Percentiles rank a stretch among this genome's conserved stretches.
Evolutionary conservation across 2,113 vertebrate genomes (phyloP).

Genomic region (Podilymbus podiceps): DNA sequence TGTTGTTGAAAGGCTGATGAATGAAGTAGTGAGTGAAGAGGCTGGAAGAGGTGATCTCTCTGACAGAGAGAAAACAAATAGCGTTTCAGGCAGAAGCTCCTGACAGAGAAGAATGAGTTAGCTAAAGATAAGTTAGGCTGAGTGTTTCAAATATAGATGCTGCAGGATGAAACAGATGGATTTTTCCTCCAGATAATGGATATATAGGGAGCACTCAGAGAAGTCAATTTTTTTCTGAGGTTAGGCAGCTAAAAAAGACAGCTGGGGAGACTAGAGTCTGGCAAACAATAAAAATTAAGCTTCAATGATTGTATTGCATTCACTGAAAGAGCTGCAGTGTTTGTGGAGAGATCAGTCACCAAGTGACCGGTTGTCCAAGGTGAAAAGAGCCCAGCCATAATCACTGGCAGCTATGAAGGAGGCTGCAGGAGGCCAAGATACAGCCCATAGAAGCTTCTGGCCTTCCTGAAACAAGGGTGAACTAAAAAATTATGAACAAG

Average conservation of each 20-base stretch:
- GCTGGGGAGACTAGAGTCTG: neutral
- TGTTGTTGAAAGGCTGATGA: conserved; percentile 38
- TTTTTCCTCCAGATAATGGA: conserved; percentile 20
- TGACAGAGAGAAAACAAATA: conserved; percentile 2
- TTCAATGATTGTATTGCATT: neutral
- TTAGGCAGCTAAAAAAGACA: neutral
- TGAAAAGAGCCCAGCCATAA: neutral
- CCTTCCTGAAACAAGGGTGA: neutral
- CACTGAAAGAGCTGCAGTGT: neutral
- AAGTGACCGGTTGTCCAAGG: neutral
- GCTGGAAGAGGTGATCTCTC: neutral
- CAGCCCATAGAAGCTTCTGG: neutral
- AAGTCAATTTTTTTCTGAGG: neutral
- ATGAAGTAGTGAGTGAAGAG: conserved; percentile 33
- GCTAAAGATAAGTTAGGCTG: neutral
- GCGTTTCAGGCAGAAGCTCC: neutral
- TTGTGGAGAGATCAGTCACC: neutral
- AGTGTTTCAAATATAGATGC: conserved; percentile 53
- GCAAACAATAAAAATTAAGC: neutral
- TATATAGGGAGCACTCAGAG: neutral
- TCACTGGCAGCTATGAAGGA: neutral
- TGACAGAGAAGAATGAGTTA: conserved; percentile 34
- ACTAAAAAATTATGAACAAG: neutral
- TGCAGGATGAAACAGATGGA: conserved; percentile 32
- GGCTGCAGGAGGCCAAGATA: neutral